Base-by-base conservation (phyloP, 2,888 invertebrate species). In the Cryptus armator region DNA sequence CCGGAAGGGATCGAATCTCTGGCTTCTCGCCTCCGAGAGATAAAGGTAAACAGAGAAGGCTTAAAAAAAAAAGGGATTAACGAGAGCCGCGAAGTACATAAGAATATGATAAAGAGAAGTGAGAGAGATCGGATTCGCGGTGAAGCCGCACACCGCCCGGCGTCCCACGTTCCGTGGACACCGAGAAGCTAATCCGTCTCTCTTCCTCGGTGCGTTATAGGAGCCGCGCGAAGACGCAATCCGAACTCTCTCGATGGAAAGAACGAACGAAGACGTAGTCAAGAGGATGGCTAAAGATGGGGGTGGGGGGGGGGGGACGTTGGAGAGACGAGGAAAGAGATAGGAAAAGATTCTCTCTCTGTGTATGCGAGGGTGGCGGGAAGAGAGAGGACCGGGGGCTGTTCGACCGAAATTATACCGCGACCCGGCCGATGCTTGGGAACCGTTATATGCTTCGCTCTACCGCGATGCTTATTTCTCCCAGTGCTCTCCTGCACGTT, bases 321-420 rank as follows among this genome's bases (percentile, higher is more conserved):
- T 10, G 29, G 68, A 66, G 59, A 32, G 68, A 86, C 78, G 29
- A 71, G 74, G 84, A 81, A 70, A 81, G 66, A 87, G 70, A 85
- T 85, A 87, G 90, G 88, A 75, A 81, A 79, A 86, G 82, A 84
- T 81, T 44, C 48, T 19, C 51, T 56, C 29, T 62, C 67, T 71
- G 59, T 56, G 86, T 85, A 85, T 86, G 86, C 85, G 86, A 62
- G 88, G 81, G 80, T 66, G 72, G 81, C n/a, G 67, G 53, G 68
- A 46, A 53, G 51, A 66, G 72, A 46, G 71, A 71, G 77, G 71
- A 84, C 68, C 74, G 64, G 86, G 86, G 87, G 89, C 86, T 89
- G 87, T 86, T 89, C 87, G 83, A 83, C 81, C 86, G 84, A 87
- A 87, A 87, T 86, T 87, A 87, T 85, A 86, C 85, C 86, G 83